Base-by-base conservation (phyloP, 2,113 vertebrate species). In the Poeciliopsis occidentalis region DNA sequence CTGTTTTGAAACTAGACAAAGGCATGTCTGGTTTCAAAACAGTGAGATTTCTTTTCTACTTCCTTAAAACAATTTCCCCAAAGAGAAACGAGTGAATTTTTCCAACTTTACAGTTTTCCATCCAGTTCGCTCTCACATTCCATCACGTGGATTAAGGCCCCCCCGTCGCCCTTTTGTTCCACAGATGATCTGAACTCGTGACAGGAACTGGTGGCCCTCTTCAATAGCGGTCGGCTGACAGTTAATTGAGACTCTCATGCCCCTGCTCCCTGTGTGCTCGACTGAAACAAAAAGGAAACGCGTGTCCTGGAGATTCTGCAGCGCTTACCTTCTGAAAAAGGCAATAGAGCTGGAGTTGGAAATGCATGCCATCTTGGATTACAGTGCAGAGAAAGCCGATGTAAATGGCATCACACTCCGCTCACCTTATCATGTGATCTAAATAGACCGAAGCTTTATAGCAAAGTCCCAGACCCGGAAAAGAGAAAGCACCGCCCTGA, bases 401-500 rank as follows among this genome's bases (percentile, higher is more conserved):
- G 82, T 69, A 27, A 60, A 31, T n/a, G 39, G 39, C 69, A 75
- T 76, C 64, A 76, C 54, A 30, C 22, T 62, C 63, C 67, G 51
- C 19, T 57, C 79, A 34, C 19, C 60, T 47, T 62, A 44, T 92
- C 91, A 92, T 88, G 90, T 91, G 91, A 92, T 44, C 79, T 81
- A 8, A 87, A 85, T 81, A 82, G 83, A 86, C 74, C 79, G 30
- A 5, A 31, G 76, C 75, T 24, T 73, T 68, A 78, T 60, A 37
- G 3, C 60, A 13, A 31, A 27, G 39, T 57, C 51, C 8, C 17
- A 69, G 60, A 10, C 31, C 12, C 3, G 62, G 39, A 57, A 57
- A 57, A 57, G 1, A 17, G 51, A 57, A 57, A 57, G 22, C 51
- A 57, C 22, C 51, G 22, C 22, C 51, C 24, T 57, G 24, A n/a